Evolutionary conservation across 2,113 vertebrate species (phyloP).

Genomic region (Grantiella picta): DNA sequence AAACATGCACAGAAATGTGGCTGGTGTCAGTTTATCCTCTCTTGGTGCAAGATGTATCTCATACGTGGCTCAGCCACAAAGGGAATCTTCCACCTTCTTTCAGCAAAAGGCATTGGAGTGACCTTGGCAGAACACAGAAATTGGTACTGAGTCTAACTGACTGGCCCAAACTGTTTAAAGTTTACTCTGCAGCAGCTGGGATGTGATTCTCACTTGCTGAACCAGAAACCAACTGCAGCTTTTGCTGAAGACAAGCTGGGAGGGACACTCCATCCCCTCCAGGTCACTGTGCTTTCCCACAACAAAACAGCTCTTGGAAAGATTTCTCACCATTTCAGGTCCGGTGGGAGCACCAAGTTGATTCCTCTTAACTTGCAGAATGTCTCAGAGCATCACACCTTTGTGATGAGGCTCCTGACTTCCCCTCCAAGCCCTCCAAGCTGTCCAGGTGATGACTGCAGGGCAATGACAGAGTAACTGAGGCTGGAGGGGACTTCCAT

Average conservation of each 20-base stretch:
- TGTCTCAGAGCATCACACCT: not conserved
- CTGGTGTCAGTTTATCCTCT: not conserved
- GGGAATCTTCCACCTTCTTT: not conserved
- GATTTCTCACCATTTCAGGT: not conserved
- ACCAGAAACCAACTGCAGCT: not conserved
- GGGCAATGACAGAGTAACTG: not conserved
- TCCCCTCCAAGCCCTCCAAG: not conserved
- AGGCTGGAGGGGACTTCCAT: not conserved
- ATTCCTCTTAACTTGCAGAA: not conserved
- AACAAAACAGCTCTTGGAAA: not conserved
- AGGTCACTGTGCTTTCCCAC: not conserved
- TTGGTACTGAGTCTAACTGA: not conserved
- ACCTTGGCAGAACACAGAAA: not conserved
- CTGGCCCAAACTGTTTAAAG: not conserved
- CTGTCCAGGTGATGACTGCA: not conserved
- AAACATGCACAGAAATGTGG: not conserved
- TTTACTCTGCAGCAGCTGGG: not conserved
- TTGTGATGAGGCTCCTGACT: not conserved
- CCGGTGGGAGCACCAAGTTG: not conserved
- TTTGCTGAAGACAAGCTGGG: not conserved
- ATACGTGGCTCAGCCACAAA: not conserved
- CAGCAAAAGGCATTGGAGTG: not conserved
- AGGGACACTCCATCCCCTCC: not conserved
- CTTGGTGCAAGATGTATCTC: not conserved
- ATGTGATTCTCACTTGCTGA: not conserved